These are phyloP conservation scores for Channallabes apus DNA, from an alignment of 2,797 vertebrate species.

Conservation along the genomic window DNA sequence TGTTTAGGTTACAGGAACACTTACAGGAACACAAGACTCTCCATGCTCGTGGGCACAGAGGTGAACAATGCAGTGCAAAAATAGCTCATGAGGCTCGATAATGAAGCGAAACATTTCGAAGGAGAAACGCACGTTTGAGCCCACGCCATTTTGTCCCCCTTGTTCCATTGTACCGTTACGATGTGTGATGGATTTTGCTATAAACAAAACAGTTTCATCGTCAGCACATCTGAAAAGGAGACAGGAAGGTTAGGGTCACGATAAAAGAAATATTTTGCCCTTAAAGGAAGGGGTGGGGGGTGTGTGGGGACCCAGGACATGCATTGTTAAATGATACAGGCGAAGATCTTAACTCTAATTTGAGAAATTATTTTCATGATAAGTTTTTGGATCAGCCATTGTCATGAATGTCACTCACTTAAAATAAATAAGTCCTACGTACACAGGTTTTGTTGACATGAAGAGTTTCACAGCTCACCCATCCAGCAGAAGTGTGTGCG, in stretches of 20 bases:
- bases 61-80: constrained; percentile 74
- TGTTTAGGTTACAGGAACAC: constrained; percentile 20
- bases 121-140: constrained; percentile 65
- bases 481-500: constrained; percentile 66
- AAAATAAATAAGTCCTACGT: neutral
- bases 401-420: neutral
- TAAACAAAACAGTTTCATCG: constrained; percentile 67
- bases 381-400: neutral
- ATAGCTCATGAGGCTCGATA: constrained; percentile 62
- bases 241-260: neutral
- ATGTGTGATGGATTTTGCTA: neutral
- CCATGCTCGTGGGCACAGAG: constrained; percentile 69
- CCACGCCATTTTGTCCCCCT: constrained; percentile 55
- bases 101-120: constrained; percentile 77
- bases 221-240: constrained; percentile 64
- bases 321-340: neutral
- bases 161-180: constrained; percentile 17
- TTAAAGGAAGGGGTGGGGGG: no score
- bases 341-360: neutral
- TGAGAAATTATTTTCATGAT: no score
- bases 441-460: neutral
- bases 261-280: neutral
- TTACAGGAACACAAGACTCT: constrained; percentile 69
- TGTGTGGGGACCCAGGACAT: neutral
- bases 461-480: constrained; percentile 59